Evolutionary conservation across 2,888 invertebrate genomes (phyloP).

Genomic region (Lasiommata megera): DNA sequence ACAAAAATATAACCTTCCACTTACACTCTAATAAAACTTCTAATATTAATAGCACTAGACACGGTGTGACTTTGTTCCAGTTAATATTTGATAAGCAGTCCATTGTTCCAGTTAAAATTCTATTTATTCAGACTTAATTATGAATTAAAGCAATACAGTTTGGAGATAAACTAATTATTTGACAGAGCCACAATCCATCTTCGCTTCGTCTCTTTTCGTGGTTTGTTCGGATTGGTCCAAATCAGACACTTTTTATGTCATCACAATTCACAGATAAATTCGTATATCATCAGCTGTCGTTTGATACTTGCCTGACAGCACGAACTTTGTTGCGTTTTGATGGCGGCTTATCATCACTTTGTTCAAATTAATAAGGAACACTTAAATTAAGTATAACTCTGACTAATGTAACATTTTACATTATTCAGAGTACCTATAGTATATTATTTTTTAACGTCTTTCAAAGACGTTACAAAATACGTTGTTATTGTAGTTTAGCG

Average conservation of each 20-base stretch:
- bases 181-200: slow-evolving; percentile 73
- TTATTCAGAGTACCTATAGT: no score
- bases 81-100: slow-evolving; percentile 77
- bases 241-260: slow-evolving; percentile 48
- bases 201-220: slow-evolving; percentile 73
- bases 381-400: no score
- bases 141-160: slow-evolving; percentile 44
- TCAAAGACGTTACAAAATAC: no score
- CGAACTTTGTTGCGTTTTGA: no score
- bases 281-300: no score
- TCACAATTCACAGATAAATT: slow-evolving; percentile 14
- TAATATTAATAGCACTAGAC: slow-evolving; percentile 84
- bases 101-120: slow-evolving; percentile 60
- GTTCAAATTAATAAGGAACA: no score
- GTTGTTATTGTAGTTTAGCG: no score
- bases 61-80: slow-evolving; percentile 84
- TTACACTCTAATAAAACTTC: slow-evolving; percentile 86
- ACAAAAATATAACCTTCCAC: slow-evolving; percentile 44
- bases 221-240: slow-evolving; percentile 74
- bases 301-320: no score
- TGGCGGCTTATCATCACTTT: no score
- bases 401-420: no score
- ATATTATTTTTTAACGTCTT: no score
- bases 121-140: slow-evolving; percentile 51
- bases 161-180: slow-evolving; percentile 49